These are phyloP conservation scores for Miniopterus natalensis DNA, from an alignment of 2,113 vertebrate genomes.

Conservation along the genomic window DNA sequence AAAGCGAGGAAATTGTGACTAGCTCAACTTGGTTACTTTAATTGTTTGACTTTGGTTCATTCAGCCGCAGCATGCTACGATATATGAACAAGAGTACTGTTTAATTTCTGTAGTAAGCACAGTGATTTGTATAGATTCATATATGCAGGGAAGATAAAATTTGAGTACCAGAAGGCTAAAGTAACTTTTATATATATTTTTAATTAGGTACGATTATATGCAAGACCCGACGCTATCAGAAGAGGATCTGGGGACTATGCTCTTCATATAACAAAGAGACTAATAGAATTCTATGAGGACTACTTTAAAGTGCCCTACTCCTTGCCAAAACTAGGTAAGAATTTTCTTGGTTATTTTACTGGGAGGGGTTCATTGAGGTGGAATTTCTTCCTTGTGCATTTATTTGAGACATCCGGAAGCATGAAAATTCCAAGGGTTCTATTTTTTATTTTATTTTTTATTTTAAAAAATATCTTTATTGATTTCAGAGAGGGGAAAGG, in stretches of 20 bases:
- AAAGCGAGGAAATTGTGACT: slow-evolving; percentile 71
- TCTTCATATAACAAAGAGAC: slow-evolving; percentile 97
- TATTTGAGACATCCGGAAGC: slow-evolving; percentile 15
- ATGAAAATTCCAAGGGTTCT: slow-evolving; percentile 31
- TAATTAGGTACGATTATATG: slow-evolving; percentile 95
- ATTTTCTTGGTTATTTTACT: slow-evolving; percentile 72
- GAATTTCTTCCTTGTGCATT: slow-evolving; percentile 46
- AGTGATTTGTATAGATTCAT: slow-evolving; percentile 70
- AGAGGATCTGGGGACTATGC: slow-evolving; percentile 98
- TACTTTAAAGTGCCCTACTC: slow-evolving; percentile 99
- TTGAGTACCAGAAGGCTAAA: slow-evolving; percentile 73
- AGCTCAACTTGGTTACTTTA: slow-evolving; percentile 76
- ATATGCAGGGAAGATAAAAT: slow-evolving; percentile 57
- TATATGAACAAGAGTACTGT: not conserved
- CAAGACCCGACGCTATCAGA: slow-evolving; percentile 96
- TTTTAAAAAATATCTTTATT: too few species aligned
- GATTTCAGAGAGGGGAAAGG: too few species aligned
- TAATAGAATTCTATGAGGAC: slow-evolving; percentile 99
- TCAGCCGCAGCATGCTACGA: slow-evolving; percentile 53
- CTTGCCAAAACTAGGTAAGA: slow-evolving; percentile 98
- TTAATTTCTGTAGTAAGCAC: slow-evolving; percentile 42
- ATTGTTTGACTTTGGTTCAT: slow-evolving; percentile 77
- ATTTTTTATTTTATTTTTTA: slow-evolving; percentile 44
- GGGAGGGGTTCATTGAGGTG: slow-evolving; percentile 29
- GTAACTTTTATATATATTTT: slow-evolving; percentile 79